These are phyloP conservation scores for Leptinotarsa peninsularis DNA, from an alignment of 2,888 invertebrate species.

Conservation along the genomic window DNA sequence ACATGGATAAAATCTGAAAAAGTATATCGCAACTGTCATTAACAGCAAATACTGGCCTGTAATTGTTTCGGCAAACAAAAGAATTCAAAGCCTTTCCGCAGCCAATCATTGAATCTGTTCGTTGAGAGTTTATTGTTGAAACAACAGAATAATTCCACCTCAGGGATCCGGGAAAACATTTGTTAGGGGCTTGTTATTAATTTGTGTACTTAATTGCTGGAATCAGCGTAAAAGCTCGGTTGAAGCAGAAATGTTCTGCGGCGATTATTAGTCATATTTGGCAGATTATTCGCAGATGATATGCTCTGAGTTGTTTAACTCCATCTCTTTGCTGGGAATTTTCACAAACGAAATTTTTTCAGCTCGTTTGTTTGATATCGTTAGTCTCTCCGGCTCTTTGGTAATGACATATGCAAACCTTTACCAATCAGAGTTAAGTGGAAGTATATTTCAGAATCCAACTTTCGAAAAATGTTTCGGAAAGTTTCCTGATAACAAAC, in stretches of 20 bases:
- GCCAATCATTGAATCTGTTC: not conserved
- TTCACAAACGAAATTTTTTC: not conserved
- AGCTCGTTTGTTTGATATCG: too few relatives aligned
- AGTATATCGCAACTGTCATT: not conserved
- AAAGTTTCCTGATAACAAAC: too few relatives aligned
- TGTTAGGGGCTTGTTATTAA: constrained; percentile 4
- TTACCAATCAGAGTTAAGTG: too few relatives aligned
- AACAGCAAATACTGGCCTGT: not conserved
- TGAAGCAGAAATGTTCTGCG: not conserved
- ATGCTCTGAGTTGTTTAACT: not conserved
- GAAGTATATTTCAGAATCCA: too few relatives aligned
- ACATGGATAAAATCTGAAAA: not conserved
- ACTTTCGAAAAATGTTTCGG: too few relatives aligned
- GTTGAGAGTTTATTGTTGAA: not conserved
- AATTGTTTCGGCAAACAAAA: not conserved
- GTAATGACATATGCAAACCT: too few relatives aligned
- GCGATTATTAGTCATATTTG: not conserved
- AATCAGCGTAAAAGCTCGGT: not conserved
- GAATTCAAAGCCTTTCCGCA: not conserved
- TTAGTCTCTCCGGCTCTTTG: too few relatives aligned
- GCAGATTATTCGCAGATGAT: not conserved
- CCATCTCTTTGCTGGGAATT: not conserved
- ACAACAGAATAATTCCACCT: not conserved
- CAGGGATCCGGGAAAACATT: not conserved
- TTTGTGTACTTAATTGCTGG: not conserved